Evolutionary conservation across 2,797 vertebrate species (phyloP).

Genomic region (Anniella stebbinsi): DNA sequence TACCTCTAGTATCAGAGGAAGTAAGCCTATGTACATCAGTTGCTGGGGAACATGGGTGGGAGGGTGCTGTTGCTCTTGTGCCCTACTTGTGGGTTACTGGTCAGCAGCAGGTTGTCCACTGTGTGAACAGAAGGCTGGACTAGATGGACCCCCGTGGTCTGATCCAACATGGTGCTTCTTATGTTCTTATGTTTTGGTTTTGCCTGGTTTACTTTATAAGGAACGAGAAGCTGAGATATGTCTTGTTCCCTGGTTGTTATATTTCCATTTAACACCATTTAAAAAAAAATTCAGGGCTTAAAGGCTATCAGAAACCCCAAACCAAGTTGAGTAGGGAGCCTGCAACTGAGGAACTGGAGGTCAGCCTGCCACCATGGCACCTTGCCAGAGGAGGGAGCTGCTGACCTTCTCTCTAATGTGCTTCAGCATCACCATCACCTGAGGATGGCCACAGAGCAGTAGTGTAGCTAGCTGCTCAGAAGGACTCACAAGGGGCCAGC

Average conservation of each 20-base stretch:
- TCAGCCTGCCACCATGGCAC: too few species aligned
- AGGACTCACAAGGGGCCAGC: neutral
- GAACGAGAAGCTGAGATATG: neutral
- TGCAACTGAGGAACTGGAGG: neutral
- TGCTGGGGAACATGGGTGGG: too few species aligned
- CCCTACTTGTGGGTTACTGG: too few species aligned
- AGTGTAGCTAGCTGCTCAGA: neutral
- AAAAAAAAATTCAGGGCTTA: neutral
- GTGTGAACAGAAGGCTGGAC: too few species aligned
- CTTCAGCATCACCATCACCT: neutral
- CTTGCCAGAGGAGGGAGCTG: neutral
- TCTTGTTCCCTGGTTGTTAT: neutral
- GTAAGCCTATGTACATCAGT: too few species aligned
- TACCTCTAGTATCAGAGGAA: too few species aligned
- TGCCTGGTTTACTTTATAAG: neutral
- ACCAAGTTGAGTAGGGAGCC: neutral
- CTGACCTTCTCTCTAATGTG: neutral
- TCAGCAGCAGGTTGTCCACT: too few species aligned
- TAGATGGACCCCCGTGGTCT: too few species aligned
- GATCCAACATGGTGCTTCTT: too few species aligned
- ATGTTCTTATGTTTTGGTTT: too few species aligned
- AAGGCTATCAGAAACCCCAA: neutral
- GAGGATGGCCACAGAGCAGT: neutral
- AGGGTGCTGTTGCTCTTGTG: too few species aligned
- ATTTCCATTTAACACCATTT: neutral